Base-by-base conservation (phyloP, 2,888 invertebrate species). In the Pecten maximus region DNA sequence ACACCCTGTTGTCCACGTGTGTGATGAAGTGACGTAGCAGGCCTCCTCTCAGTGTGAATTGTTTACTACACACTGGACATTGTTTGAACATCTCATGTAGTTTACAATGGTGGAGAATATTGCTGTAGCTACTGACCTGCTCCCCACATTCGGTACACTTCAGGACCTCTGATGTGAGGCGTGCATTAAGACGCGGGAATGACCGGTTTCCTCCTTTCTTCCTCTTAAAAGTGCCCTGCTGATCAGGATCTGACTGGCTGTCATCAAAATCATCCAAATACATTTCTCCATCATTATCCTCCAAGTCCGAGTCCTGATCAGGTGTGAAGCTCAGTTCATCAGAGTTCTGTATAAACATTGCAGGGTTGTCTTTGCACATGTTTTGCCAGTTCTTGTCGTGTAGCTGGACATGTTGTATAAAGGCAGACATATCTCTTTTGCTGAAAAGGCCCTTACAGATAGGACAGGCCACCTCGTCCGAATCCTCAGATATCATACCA, bases 21-120 rank as follows among this genome's bases (percentile, higher is more conserved):
- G 91, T 87, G 39, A 91, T 88, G 60, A 89, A 87, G 44, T 91
- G 91, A n/a, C 91, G 50, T n/a, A 91, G 35, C 40, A 91, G 87
- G 40, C 91, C 88, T 16, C 89, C 88, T 35, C 91, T 40, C 0
- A 88, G 87, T 19, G 87, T 87, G 40, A 91, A 91, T 12, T 28
- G 40, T 48, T 60, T 91, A 16, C 54, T 87, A 60, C 91, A 91
- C 19, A 91, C 48, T 16, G 91, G 91, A 44, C 91, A 91, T 8
- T 40, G 40, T n/a, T 87, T 89, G 19, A 39, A 15, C 54, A 60
- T 89, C 1, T 89, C 91, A 89, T 91, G 91, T 23, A 87, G 39
- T 60, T 87, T 88, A 35, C 89, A 89, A 87, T 91, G 91, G 10
- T 39, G 44, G 23, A 89, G 89, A 50, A 91, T 87, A 16, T 91